A percentile compares a stretch with the other conserved stretches of the same genome.
Evolutionary conservation across 1,140 invertebrate species (phyloP).

Genomic region (Nebria ingens): DNA sequence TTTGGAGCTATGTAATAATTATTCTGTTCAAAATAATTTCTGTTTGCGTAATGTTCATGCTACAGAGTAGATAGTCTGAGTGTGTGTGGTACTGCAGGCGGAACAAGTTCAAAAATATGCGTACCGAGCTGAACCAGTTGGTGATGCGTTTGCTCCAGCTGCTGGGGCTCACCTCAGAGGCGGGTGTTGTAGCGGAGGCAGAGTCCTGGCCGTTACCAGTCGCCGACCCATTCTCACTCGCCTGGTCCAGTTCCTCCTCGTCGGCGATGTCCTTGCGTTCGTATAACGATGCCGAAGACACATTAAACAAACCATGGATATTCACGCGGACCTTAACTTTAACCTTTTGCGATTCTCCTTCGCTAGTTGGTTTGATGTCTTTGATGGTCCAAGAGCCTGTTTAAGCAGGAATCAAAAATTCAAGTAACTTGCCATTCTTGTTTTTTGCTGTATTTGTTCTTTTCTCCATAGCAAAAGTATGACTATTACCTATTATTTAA

Average conservation of each 20-base stretch:
- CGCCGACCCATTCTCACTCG: constrained; percentile 33
- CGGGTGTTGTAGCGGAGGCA: constrained; percentile 23
- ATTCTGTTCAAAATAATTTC: too few species aligned
- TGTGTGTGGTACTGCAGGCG: neutral
- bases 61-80: too few species aligned
- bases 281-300: constrained; percentile 73
- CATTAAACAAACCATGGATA: constrained; percentile 80
- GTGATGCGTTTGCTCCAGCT: constrained; percentile 38
- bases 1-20: too few species aligned
- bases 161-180: constrained; percentile 36
- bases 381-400: constrained; percentile 72
- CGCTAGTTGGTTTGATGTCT: constrained; percentile 73
- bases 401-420: neutral
- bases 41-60: too few species aligned
- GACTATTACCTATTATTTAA: too few species aligned
- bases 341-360: constrained; percentile 84
- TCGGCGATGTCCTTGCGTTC: constrained; percentile 67
- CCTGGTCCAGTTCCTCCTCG: constrained; percentile 38
- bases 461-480: too few species aligned
- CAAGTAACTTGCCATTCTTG: neutral
- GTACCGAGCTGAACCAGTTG: constrained; percentile 38
- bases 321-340: constrained; percentile 93
- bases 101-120: constrained; percentile 1
- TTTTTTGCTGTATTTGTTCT: neutral
- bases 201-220: constrained; percentile 35